phyloP scores from a whole-genome alignment of 2,113 vertebrate genomes.

The Aspidoscelis tigris region DNA sequence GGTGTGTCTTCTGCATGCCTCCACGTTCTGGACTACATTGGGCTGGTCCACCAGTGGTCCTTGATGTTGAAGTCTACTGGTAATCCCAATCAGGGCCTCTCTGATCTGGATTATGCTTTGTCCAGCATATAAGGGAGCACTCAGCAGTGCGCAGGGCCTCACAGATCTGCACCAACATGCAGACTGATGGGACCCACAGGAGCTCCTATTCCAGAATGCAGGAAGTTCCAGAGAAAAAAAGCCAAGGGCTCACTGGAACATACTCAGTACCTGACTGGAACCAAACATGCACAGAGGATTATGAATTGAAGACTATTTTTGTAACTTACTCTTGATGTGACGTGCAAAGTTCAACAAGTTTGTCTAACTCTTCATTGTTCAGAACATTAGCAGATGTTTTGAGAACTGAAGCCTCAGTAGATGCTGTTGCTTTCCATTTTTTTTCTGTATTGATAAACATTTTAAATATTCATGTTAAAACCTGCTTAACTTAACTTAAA shows the following conservation, averaged over 20 bases:
- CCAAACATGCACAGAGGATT: background rate
- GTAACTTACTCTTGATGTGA: conserved; percentile 90
- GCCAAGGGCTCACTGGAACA: background rate
- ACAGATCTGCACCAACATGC: too few relatives aligned
- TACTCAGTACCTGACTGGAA: background rate
- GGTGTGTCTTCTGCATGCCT: too few relatives aligned
- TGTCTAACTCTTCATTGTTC: conserved; percentile 82
- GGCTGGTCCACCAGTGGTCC: too few relatives aligned
- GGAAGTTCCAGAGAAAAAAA: background rate
- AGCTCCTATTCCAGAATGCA: too few relatives aligned
- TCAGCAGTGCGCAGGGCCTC: too few relatives aligned
- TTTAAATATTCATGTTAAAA: conserved; percentile 34
- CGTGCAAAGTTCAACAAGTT: conserved; percentile 86
- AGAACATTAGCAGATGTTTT: conserved; percentile 73
- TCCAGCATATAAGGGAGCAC: too few relatives aligned
- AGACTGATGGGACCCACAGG: too few relatives aligned
- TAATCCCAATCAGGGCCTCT: too few relatives aligned
- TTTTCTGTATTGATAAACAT: conserved; percentile 79
- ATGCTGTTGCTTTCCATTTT: conserved; percentile 78
- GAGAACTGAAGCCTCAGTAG: conserved; percentile 38
- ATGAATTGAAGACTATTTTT: background rate
- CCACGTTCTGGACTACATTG: too few relatives aligned
- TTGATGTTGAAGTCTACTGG: too few relatives aligned
- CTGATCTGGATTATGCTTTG: too few relatives aligned
- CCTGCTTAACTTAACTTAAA: conserved; percentile 26